phyloP scores from a whole-genome alignment of 1,140 invertebrate species.

The Drosophila subpulchrella region DNA sequence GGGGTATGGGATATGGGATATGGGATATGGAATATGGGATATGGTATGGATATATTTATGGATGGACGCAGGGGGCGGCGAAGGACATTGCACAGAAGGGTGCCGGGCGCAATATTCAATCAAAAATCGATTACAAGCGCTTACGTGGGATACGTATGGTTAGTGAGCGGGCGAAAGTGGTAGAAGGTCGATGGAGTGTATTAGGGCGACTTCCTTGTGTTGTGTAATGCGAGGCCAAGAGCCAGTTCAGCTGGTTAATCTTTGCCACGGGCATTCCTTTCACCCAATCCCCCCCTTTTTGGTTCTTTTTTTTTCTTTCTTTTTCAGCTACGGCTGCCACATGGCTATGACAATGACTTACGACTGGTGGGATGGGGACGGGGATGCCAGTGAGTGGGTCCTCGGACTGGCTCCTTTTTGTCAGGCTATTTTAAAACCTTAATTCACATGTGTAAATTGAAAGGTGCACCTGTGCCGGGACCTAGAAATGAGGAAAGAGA shows the following conservation, averaged over 20 bases:
- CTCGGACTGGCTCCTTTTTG: slow-evolving; percentile 43
- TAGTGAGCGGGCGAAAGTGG: neutral
- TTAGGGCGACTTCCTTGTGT: slow-evolving; percentile 26
- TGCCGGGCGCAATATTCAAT: slow-evolving; percentile 78
- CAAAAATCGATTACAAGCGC: slow-evolving; percentile 84
- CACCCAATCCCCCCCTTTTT: neutral
- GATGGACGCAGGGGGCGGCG: neutral
- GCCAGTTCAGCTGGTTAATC: slow-evolving; percentile 70
- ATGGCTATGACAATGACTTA: slow-evolving; percentile 79
- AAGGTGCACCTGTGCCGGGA: slow-evolving; percentile 68
- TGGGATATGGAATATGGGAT: neutral
- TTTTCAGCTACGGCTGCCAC: slow-evolving; percentile 35
- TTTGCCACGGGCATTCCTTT: slow-evolving; percentile 54
- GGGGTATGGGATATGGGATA: neutral
- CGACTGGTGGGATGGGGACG: slow-evolving; percentile 9
- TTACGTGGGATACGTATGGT: slow-evolving; percentile 32
- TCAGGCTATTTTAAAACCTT: slow-evolving; percentile 78
- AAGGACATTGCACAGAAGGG: slow-evolving; percentile 23
- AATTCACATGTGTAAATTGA: slow-evolving; percentile 83
- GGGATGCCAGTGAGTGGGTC: neutral
- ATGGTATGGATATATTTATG: neutral
- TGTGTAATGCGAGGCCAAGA: slow-evolving; percentile 28
- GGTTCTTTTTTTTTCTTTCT: neutral
- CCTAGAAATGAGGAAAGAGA: neutral
- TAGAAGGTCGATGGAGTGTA: slow-evolving; percentile 19